These are phyloP conservation scores for Percopsis transmontana DNA, from an alignment of 2,113 vertebrate genomes.

Conservation along the genomic window DNA sequence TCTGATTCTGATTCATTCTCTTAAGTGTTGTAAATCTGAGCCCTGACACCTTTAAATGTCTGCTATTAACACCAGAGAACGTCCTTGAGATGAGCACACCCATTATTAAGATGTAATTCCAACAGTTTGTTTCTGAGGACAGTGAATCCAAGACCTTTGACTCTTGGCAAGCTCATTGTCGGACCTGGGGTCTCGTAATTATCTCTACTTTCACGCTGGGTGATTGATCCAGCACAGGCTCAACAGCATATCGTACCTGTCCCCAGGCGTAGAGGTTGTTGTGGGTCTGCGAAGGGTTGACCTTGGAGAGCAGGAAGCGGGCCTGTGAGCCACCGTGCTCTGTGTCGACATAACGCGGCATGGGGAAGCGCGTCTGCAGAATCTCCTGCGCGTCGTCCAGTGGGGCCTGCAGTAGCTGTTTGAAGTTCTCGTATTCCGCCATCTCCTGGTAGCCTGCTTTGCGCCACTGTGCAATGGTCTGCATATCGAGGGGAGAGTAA, in stretches of 20 bases:
- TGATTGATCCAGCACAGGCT: too few relatives aligned
- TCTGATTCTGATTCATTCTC: too few relatives aligned
- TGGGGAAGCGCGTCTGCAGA: conserved; percentile 91
- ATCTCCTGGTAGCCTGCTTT: conserved; percentile 97
- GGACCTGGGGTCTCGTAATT: neutral
- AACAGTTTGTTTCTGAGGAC: too few relatives aligned
- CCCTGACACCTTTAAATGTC: too few relatives aligned
- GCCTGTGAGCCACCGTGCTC: conserved; percentile 91
- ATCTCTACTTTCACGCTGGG: too few relatives aligned
- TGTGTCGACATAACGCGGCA: conserved; percentile 94
- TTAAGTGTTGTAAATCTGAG: too few relatives aligned
- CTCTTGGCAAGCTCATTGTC: neutral
- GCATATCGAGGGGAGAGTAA: neutral
- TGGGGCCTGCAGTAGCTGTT: conserved; percentile 93
- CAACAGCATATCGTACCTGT: conserved; percentile 84
- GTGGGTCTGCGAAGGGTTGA: conserved; percentile 98
- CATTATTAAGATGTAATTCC: neutral
- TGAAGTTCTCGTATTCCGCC: conserved; percentile 97
- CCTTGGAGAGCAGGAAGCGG: conserved; percentile 95
- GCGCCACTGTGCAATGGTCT: conserved; percentile 96
- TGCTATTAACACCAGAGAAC: too few relatives aligned
- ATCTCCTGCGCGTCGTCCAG: conserved; percentile 96
- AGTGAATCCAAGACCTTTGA: neutral
- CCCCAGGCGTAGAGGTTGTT: conserved; percentile 96
- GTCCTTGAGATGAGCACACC: neutral